phyloP scores from a whole-genome alignment of 2,888 invertebrate species.

The Omphaloscelis lunosa region DNA sequence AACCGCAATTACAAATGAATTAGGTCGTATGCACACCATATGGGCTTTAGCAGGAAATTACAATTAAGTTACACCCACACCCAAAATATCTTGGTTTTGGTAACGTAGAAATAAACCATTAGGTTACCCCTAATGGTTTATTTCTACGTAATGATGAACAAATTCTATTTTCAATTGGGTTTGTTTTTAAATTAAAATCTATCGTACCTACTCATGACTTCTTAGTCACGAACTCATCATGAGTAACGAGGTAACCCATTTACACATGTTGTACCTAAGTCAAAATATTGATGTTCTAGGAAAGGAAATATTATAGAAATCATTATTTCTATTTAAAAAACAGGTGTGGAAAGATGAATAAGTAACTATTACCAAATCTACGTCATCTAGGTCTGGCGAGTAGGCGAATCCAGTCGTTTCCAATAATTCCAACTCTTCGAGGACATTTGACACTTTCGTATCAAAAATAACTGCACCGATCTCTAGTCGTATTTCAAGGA shows the following conservation, averaged over 20 bases:
- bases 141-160: no score
- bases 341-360: neutral
- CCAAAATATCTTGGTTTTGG: neutral
- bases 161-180: neutral
- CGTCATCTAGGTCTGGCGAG: no score
- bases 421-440: neutral
- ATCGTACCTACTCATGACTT: neutral
- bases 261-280: neutral
- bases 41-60: slow-evolving; percentile 25
- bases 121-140: no score
- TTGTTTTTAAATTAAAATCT: neutral
- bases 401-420: neutral
- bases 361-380: neutral
- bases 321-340: neutral
- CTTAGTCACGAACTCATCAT: neutral
- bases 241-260: neutral
- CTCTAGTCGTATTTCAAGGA: slow-evolving; percentile 19
- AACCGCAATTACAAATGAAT: slow-evolving; percentile 69
- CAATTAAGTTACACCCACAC: slow-evolving; percentile 15
- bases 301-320: slow-evolving; percentile 25
- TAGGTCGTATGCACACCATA: slow-evolving; percentile 65
- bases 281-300: slow-evolving; percentile 23
- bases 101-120: neutral
- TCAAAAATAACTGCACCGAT: slow-evolving; percentile 4
- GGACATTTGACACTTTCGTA: neutral